Conservation (phyloP, 2,888 invertebrate species). For the Dysmachus trigonus region DNA sequence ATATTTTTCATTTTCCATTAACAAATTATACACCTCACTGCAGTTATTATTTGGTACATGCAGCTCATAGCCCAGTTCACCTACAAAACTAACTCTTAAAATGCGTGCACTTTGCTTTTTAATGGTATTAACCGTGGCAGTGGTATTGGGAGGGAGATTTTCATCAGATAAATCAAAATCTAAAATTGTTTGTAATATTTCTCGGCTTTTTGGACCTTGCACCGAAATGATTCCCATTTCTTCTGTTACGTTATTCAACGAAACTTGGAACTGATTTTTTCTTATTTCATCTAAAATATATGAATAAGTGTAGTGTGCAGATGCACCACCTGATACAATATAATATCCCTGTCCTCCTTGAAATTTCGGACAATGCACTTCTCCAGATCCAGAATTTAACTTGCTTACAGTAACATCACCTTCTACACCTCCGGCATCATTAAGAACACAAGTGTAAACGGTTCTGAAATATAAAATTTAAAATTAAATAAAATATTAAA, state of each 20-base stretch:
- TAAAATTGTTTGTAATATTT: constrained; percentile 70
- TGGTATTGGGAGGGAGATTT: constrained; percentile 71
- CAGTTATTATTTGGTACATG: constrained; percentile 73
- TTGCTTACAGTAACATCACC: constrained; percentile 82
- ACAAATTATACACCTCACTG: constrained; percentile 51
- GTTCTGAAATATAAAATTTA: constrained; percentile 66
- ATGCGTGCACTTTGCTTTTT: constrained; percentile 65
- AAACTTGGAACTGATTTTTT: constrained; percentile 76
- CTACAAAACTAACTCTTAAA: constrained; percentile 84
- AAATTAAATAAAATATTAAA: neutral
- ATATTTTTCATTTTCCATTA: constrained; percentile 65
- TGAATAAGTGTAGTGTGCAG: constrained; percentile 74
- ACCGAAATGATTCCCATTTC: constrained; percentile 84
- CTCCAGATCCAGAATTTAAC: constrained; percentile 70
- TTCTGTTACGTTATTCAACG: constrained; percentile 78
- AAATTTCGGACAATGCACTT: constrained; percentile 72
- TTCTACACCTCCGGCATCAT: constrained; percentile 83
- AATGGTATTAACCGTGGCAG: constrained; percentile 67
- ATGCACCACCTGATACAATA: constrained; percentile 83
- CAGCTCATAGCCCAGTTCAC: constrained; percentile 89
- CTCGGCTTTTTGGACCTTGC: constrained; percentile 76
- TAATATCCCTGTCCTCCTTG: constrained; percentile 78
- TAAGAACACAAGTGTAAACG: constrained; percentile 83
- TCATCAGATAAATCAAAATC: constrained; percentile 71
- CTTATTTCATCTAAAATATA: constrained; percentile 73